Evolutionary conservation across 2,888 invertebrate species (phyloP).

Genomic region (Zelleria hepariella): DNA sequence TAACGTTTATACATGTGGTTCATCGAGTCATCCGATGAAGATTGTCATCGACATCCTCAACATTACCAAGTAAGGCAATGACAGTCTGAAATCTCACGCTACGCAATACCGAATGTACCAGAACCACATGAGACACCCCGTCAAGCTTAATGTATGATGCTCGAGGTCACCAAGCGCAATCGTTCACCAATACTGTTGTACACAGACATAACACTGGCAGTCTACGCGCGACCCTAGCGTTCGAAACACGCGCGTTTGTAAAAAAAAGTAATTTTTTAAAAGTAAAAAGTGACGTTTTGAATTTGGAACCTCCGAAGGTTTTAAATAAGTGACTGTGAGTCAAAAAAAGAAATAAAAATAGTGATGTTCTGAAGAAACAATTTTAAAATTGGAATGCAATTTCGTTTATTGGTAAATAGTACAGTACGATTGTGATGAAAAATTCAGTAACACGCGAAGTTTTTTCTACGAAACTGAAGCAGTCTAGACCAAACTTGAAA

Average conservation of each 20-base stretch:
- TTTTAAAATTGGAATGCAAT: background rate
- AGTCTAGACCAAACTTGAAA: background rate
- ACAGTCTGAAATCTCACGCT: background rate
- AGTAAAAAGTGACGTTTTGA: background rate
- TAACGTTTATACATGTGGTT: too few species aligned
- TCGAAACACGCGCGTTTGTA: conserved; percentile 28
- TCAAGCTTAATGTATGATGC: background rate
- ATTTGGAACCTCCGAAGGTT: background rate
- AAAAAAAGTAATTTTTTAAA: conserved; percentile 13
- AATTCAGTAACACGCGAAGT: background rate
- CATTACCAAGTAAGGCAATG: conserved; percentile 1
- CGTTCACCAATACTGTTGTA: background rate
- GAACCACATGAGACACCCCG: background rate
- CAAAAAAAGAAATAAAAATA: background rate
- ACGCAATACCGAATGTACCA: background rate
- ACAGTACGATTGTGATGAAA: background rate
- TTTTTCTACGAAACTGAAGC: background rate
- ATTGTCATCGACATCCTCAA: background rate
- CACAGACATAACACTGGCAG: conserved; percentile 25
- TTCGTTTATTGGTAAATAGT: background rate
- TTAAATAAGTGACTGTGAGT: background rate
- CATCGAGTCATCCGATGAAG: too few species aligned
- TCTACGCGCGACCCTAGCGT: conserved; percentile 37
- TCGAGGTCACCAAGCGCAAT: background rate
- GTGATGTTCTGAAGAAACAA: background rate